These are phyloP conservation scores for Serranus cabrilla DNA, from an alignment of 2,797 vertebrate genomes.

Conservation along the genomic window DNA sequence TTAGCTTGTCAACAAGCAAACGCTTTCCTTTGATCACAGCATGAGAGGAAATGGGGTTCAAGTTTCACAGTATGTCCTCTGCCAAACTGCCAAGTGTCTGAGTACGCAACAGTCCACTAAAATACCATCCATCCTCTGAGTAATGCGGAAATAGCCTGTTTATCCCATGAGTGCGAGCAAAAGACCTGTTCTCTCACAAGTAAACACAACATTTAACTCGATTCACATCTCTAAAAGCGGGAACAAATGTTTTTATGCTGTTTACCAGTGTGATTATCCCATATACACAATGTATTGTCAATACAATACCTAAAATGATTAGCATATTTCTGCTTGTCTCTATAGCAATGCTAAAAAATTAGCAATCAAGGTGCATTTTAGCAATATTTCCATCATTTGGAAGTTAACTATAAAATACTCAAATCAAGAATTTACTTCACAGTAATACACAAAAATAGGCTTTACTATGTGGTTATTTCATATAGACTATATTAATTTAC, in stretches of 20 bases:
- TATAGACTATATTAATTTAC: too few species aligned
- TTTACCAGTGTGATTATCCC: not conserved
- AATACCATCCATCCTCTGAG: slow-evolving; percentile 40
- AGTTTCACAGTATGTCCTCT: slow-evolving; percentile 47
- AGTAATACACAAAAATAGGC: too few species aligned
- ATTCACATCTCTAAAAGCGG: not conserved
- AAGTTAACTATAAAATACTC: too few species aligned
- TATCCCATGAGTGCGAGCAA: not conserved
- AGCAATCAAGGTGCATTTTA: too few species aligned
- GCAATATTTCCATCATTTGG: too few species aligned
- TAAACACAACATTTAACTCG: slow-evolving; percentile 15
- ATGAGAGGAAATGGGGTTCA: slow-evolving; percentile 69
- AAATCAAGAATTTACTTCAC: too few species aligned
- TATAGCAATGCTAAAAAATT: too few species aligned
- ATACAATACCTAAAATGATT: too few species aligned
- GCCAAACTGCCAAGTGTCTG: slow-evolving; percentile 61
- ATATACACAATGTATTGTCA: too few species aligned
- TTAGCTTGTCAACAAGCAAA: slow-evolving; percentile 81
- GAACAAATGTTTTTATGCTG: not conserved
- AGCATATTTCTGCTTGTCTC: too few species aligned
- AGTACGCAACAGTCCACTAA: slow-evolving; percentile 39
- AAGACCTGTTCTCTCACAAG: slow-evolving; percentile 3
- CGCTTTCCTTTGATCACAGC: slow-evolving; percentile 76
- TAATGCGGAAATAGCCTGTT: slow-evolving; percentile 26
- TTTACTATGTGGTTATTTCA: too few species aligned